Base-by-base conservation (phyloP, 2,888 invertebrate genomes). In the Orthosia incerta region DNA sequence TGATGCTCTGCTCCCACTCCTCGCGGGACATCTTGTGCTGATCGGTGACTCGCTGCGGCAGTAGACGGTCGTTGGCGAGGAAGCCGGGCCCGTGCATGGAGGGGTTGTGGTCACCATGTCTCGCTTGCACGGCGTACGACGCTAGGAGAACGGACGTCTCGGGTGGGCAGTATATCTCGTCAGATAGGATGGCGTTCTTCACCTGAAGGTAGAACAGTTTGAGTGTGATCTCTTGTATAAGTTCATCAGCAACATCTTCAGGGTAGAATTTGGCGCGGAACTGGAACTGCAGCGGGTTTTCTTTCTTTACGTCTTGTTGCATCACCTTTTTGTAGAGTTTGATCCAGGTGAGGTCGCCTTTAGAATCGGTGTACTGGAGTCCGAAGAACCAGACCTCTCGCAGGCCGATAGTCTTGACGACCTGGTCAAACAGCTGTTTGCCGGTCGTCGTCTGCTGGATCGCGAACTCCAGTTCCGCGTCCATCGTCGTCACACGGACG, bases 321-420 rank as follows among this genome's bases (percentile, higher is more conserved):
- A 99, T 98, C 90, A 99, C 99, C 98, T 99, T 99, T 97, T 99
- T 99, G 97, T 99, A 99, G 82, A 99, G 97, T 96, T 99, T 99
- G 93, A 99, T 98, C 99, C 99, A 99, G 74, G 99, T 99, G 89
- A 98, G 97, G 94, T 99, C 99, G 70, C 99, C 99, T 97, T 99
- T 99, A 92, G 98, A 98, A 96, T 99, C 99, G 87, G 99, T 99
- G 96, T 99, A 99, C 96, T 99, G 99, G 80, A 99, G 97, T 77
- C 99, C 99, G 96, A 99, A 99, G 97, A 99, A 99, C 99, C 99
- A 99, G 89, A 99, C 99, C 97, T 99, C 99, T 87, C 99, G 97
- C 69, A 99, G 97, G 85, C 99, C 99, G 94, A 99, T 99, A 89
- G 99, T 99, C 97, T 99, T 99, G 89, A 99, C 99, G 91, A 99